Percentiles rank a stretch among this genome's conserved stretches.
Conservation (phyloP, 2,888 invertebrate species). For the Trissoscelio sp. region DNA sequence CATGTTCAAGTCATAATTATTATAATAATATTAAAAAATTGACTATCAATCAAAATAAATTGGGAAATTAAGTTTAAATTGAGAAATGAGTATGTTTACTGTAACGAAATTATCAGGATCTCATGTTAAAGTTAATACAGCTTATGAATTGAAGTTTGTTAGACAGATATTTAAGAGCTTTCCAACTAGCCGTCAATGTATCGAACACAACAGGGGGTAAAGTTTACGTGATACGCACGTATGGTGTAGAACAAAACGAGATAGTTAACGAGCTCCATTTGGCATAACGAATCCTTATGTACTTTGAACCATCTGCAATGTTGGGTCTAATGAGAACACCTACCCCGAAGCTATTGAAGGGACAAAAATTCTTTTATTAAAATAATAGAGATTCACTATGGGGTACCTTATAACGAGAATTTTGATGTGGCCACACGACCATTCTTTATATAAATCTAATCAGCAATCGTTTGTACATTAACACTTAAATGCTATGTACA, state of each 20-base stretch:
- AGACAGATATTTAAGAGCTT: conserved; percentile 44
- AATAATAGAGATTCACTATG: conserved; percentile 77
- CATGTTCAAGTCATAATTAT: too few species aligned
- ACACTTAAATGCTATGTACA: conserved; percentile 30
- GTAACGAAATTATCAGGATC: conserved; percentile 6
- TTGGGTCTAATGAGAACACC: conserved; percentile 75
- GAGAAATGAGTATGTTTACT: neutral
- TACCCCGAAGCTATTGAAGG: conserved; percentile 70
- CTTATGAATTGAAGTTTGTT: conserved; percentile 46
- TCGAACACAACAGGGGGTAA: conserved; percentile 65
- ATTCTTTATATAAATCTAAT: conserved; percentile 50
- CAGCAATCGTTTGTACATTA: conserved; percentile 29
- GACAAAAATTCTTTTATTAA: conserved; percentile 72
- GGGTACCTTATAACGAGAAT: conserved; percentile 79
- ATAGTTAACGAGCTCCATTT: conserved; percentile 77
- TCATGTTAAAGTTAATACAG: conserved; percentile 27
- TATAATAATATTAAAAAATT: too few species aligned
- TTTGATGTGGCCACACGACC: conserved; percentile 76
- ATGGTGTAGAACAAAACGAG: conserved; percentile 68
- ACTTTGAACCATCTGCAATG: conserved; percentile 80
- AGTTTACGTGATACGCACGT: conserved; percentile 71
- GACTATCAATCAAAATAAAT: too few species aligned
- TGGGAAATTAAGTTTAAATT: neutral
- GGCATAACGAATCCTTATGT: conserved; percentile 78
- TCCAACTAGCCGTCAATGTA: conserved; percentile 59